Conservation (phyloP, 2,113 vertebrate genomes). For the Nannospalax galili region DNA sequence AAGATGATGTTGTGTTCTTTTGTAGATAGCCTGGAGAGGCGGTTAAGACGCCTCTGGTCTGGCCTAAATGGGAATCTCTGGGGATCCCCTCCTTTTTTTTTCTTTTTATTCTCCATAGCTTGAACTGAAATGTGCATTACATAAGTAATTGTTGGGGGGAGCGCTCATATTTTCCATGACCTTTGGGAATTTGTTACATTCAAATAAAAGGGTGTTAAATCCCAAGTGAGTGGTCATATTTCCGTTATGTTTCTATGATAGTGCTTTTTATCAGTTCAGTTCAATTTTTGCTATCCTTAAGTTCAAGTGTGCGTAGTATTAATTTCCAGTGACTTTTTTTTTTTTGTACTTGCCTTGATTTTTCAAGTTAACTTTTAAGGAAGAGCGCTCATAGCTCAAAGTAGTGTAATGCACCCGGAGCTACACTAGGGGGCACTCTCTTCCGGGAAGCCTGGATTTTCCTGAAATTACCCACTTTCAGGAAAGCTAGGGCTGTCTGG, state of each 20-base stretch:
- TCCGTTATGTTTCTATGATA: neutral
- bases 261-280: neutral
- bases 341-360: neutral
- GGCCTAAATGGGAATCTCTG: neutral
- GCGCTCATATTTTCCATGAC: neutral
- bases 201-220: neutral
- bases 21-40: neutral
- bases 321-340: neutral
- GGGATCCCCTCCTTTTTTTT: neutral
- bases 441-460: conserved; percentile 25
- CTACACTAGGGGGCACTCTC: conserved; percentile 12
- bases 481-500: neutral
- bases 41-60: neutral
- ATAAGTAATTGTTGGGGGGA: neutral
- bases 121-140: neutral
- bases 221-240: neutral
- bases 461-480: neutral
- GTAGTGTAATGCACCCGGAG: neutral
- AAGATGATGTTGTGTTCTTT: neutral
- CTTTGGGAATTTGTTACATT: neutral
- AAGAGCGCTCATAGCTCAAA: neutral
- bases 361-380: neutral
- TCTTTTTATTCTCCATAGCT: neutral
- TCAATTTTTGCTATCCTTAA: neutral
- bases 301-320: neutral